Evolutionary conservation across 2,113 vertebrate genomes (phyloP).

Genomic region (Sphyrna mokarran): DNA sequence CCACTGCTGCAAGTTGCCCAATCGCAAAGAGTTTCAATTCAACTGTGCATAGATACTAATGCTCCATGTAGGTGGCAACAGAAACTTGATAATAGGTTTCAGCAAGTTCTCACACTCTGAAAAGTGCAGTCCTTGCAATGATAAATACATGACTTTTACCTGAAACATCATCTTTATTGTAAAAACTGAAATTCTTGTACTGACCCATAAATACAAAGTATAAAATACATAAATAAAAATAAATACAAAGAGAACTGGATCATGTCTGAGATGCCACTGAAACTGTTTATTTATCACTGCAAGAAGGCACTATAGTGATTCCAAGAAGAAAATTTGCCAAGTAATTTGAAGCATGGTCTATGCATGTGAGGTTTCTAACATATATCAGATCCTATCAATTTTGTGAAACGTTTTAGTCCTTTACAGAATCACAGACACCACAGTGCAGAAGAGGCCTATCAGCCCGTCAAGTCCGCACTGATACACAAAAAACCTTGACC

Average conservation of each 20-base stretch:
- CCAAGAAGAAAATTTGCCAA: neutral
- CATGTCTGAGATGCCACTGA: neutral
- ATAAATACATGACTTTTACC: neutral
- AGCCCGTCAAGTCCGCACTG: too few species aligned
- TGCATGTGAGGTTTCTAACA: neutral
- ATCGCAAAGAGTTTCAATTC: constrained; percentile 30
- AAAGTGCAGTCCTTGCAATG: constrained; percentile 5
- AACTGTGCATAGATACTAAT: constrained; percentile 27
- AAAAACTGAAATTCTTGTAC: neutral
- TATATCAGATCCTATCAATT: neutral
- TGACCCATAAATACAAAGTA: neutral
- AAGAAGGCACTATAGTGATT: neutral
- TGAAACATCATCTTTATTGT: constrained; percentile 12
- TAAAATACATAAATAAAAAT: too few species aligned
- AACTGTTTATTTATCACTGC: neutral
- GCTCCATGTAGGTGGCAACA: constrained; percentile 38
- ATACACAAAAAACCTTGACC: too few species aligned
- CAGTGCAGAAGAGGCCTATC: too few species aligned
- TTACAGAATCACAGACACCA: neutral
- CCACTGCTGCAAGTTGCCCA: constrained; percentile 22
- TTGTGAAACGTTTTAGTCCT: neutral
- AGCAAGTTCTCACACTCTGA: constrained; percentile 29
- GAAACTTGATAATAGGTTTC: constrained; percentile 39
- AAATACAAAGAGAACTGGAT: neutral
- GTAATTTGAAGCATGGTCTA: neutral